A percentile compares a stretch with the other conserved stretches of the same genome.
Conservation (phyloP, 64 coral and sea anemone species). For the Trachythela sp. region DNA sequence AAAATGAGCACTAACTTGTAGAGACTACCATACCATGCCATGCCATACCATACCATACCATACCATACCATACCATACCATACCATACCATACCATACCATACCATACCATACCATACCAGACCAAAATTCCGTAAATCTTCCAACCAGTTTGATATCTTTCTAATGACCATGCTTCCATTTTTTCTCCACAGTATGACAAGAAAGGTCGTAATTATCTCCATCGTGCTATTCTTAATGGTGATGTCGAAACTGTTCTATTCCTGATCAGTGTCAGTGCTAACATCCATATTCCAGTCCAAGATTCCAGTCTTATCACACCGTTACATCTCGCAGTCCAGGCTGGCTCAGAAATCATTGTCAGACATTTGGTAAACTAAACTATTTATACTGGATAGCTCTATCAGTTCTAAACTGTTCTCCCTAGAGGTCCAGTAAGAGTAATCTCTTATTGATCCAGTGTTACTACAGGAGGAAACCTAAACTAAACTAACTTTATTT, state of each 20-base stretch:
- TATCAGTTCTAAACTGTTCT: background rate
- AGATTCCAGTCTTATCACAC: slow-evolving; percentile 71
- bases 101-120: too few species aligned
- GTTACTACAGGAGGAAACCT: background rate
- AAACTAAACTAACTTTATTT: background rate
- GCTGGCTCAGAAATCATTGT: slow-evolving; percentile 86
- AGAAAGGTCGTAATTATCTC: slow-evolving; percentile 88
- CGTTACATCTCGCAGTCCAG: slow-evolving; percentile 78
- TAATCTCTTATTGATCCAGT: too few species aligned
- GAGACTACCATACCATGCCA: too few species aligned
- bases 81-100: too few species aligned
- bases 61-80: too few species aligned
- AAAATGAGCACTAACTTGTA: background rate
- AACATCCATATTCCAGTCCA: slow-evolving; percentile 82
- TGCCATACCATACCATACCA: too few species aligned
- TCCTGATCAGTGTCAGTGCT: slow-evolving; percentile 74
- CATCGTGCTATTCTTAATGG: slow-evolving; percentile 68
- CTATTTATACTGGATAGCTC: background rate
- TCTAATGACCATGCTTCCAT: too few species aligned
- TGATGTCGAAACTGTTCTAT: slow-evolving; percentile 88
- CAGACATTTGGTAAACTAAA: slow-evolving; percentile 71
- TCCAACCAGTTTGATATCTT: too few species aligned
- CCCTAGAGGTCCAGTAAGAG: too few species aligned
- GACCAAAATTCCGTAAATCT: too few species aligned
- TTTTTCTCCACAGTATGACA: slow-evolving; percentile 75